These are phyloP conservation scores for Digitonthophagus gazella DNA, from an alignment of 2,888 invertebrate genomes.

Conservation along the genomic window DNA sequence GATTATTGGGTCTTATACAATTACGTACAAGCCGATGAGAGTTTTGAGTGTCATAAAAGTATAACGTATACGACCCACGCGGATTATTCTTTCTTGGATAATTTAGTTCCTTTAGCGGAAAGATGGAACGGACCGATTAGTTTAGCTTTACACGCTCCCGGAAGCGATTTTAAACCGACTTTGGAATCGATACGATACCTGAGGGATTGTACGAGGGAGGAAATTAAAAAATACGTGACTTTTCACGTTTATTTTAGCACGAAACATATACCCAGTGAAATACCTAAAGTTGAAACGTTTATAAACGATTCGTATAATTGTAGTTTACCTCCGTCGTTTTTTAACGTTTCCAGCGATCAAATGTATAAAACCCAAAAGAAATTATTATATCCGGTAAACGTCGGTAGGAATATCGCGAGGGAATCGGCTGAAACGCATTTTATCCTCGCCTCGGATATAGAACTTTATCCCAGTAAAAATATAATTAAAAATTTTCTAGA, in stretches of 20 bases:
- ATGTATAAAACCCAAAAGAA: conserved; percentile 79
- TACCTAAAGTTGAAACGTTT: conserved; percentile 65
- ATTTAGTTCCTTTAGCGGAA: conserved; percentile 79
- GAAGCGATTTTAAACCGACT: conserved; percentile 75
- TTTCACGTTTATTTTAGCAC: conserved; percentile 89
- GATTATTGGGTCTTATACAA: conserved; percentile 86
- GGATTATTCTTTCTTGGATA: conserved; percentile 88
- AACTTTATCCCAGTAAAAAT: conserved; percentile 84
- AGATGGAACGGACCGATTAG: conserved; percentile 87
- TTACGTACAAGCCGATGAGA: conserved; percentile 69
- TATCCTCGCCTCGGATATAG: conserved; percentile 84
- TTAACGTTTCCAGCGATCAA: conserved; percentile 61
- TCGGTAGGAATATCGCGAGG: conserved; percentile 85
- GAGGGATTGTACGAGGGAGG: conserved; percentile 70
- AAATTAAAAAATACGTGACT: conserved; percentile 76
- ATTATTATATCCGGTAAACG: conserved; percentile 85
- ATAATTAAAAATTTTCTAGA: conserved; percentile 78
- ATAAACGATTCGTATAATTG: conserved; percentile 69
- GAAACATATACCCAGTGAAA: conserved; percentile 77
- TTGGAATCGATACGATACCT: conserved; percentile 78
- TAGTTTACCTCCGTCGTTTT: conserved; percentile 67
- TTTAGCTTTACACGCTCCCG: conserved; percentile 84
- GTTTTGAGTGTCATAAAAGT: conserved; percentile 74
- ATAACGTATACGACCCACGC: conserved; percentile 92
- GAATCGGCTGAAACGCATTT: conserved; percentile 80